Conservation (phyloP, 1,140 invertebrate species). For the Zaprionus ghesquierei region DNA sequence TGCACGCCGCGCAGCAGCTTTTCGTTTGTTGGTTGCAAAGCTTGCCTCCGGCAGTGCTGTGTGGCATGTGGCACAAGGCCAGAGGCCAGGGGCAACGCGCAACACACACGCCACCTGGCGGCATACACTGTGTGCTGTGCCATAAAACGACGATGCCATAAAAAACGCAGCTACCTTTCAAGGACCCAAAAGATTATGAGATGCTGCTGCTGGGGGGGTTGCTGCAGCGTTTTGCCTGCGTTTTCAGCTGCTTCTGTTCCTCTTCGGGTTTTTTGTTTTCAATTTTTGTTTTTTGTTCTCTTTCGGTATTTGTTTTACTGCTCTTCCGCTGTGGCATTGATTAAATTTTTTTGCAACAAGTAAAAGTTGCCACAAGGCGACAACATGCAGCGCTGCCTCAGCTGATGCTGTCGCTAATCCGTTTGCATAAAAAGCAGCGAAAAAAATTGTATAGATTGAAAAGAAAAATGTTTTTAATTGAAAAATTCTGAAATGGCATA, state of each 20-base stretch:
- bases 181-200: slow-evolving; percentile 5
- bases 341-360: slow-evolving; percentile 15
- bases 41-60: not conserved
- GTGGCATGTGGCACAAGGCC: not conserved
- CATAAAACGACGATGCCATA: slow-evolving; percentile 54
- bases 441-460: not conserved
- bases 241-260: not conserved
- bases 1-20: not conserved
- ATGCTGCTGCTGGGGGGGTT: slow-evolving; percentile 6
- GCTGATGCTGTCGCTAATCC: slow-evolving; percentile 22
- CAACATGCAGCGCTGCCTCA: not conserved
- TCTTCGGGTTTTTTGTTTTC: not conserved
- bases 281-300: not conserved
- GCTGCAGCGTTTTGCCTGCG: not conserved
- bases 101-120: slow-evolving; percentile 44
- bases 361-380: slow-evolving; percentile 14
- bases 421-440: not conserved
- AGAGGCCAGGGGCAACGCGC: not conserved
- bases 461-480: slow-evolving; percentile 52
- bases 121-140: not conserved
- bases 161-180: slow-evolving; percentile 11
- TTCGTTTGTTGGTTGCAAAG: not conserved
- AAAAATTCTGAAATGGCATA: slow-evolving; percentile 75
- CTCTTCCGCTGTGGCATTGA: not conserved
- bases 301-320: not conserved